Evolutionary conservation across 2,888 invertebrate genomes (phyloP), one percentile per base, ranked within the genome.

Genomic region (Trichogramma dendrolimi): DNA sequence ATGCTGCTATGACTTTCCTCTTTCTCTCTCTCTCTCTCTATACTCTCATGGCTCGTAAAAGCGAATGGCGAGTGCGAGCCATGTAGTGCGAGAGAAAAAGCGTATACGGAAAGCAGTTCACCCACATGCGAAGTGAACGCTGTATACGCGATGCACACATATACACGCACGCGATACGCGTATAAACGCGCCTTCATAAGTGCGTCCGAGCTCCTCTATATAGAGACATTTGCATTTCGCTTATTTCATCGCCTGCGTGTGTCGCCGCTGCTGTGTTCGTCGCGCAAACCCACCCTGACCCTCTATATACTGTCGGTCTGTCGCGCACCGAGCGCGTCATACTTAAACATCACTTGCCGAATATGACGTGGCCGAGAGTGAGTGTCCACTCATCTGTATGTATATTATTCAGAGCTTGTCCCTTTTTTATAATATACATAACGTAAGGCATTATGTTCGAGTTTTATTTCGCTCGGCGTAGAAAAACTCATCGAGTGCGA

Each of bases 31-130:
- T 7, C 47, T 49, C 47, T 42, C 55, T 62, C 43, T 55, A 57
- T 46, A 27, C 14, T 56, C 54, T 65, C 64, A 67, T 59, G 67
- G 65, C 68, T 67, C 72, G 71, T 73, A 72, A 72, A 72, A 73
- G 68, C 71, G 70, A 73, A 73, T 71, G 73, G 70, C 71, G 67
- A 68, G 69, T 68, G 62, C 61, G 62, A 60, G 62, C 60, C 10
- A 11, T 11, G 11, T 8, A 6, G 47, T 7, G 47, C 10, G 53
- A 39, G 11, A 27, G 27, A 27, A 27, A 27, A 3, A 27, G 27
- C 27, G 38, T 27, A 38, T 27, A 57, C 27, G 5, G 48, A 27
- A 27, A 27, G 27, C 27, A 27, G 27, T 27, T 27, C 27, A 27
- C 27, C 27, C n/a, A 48, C 48, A 48, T 5, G 48, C 48, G 48